Percentiles rank a stretch among this genome's conserved stretches.
These are phyloP conservation scores for Cranoglanis bouderius DNA, from an alignment of 2,113 vertebrate genomes.

Conservation along the genomic window DNA sequence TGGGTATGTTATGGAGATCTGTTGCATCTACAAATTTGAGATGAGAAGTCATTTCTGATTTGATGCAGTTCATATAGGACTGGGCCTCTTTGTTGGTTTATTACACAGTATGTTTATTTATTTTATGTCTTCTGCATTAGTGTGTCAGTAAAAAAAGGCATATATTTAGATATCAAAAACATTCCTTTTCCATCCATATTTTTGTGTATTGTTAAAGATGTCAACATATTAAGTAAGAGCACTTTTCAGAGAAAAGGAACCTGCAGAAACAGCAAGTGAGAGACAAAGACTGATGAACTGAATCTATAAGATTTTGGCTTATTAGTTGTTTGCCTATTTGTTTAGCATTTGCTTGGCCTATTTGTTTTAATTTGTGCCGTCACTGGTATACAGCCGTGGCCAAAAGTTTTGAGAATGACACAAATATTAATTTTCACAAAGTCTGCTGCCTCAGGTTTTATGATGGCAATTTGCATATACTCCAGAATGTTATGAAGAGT, in stretches of 20 bases:
- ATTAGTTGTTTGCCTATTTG: not conserved
- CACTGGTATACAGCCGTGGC: no score
- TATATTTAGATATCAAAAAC: not conserved
- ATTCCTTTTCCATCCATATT: not conserved
- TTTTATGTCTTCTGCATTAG: not conserved
- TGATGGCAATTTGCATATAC: no score
- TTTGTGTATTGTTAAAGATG: not conserved
- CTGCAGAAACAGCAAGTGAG: not conserved
- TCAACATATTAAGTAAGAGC: not conserved
- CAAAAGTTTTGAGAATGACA: no score
- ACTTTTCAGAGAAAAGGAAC: not conserved
- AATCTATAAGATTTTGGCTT: not conserved
- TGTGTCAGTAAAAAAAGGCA: not conserved
- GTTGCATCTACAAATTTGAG: not conserved
- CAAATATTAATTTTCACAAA: no score
- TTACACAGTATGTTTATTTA: not conserved
- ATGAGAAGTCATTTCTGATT: not conserved
- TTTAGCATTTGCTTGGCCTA: not conserved
- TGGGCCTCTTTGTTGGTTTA: not conserved
- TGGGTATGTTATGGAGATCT: constrained; percentile 77
- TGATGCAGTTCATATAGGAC: not conserved
- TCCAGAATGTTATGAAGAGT: no score
- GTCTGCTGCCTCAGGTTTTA: no score
- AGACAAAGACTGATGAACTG: not conserved
- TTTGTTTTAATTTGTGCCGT: not conserved